phyloP scores from a whole-genome alignment of 2,888 invertebrate species.

The Caenorhabditis imperialis region DNA sequence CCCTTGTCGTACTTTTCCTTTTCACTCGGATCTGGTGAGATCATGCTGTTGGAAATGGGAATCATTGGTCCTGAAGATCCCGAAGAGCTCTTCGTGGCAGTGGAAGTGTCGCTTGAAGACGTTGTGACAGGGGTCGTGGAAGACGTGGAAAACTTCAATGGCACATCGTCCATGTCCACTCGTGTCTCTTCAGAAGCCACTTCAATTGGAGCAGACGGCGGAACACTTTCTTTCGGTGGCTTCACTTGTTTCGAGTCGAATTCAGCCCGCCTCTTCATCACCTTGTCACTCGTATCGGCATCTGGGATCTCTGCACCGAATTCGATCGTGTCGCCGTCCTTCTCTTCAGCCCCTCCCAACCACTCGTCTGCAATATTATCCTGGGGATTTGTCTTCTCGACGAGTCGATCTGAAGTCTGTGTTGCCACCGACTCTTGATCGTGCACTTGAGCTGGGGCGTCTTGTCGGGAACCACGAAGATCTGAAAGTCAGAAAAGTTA shows the following conservation, averaged over 20 bases:
- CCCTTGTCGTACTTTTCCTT: no score
- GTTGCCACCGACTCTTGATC: slow-evolving; percentile 19
- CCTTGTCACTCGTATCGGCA: slow-evolving; percentile 11
- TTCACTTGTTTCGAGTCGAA: slow-evolving; percentile 1
- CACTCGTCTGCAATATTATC: slow-evolving; percentile 26
- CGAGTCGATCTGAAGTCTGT: slow-evolving; percentile 15
- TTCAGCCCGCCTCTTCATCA: slow-evolving; percentile 8
- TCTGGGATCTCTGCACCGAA: slow-evolving; percentile 10
- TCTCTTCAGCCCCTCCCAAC: slow-evolving; percentile 19
- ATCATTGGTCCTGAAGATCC: neutral
- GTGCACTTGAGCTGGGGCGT: neutral
- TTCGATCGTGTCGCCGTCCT: slow-evolving; percentile 14
- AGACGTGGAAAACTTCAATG: neutral
- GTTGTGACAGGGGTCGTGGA: neutral
- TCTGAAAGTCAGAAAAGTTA: no score
- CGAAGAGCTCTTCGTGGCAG: no score
- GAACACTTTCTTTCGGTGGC: neutral
- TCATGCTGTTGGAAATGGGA: neutral
- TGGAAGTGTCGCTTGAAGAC: neutral
- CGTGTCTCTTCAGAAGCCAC: slow-evolving; percentile 3
- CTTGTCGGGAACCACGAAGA: no score
- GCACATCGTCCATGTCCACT: neutral
- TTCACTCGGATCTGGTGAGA: neutral
- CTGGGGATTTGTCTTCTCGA: neutral
- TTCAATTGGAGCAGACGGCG: neutral